Conservation (phyloP, 2,797 vertebrate genomes). For the Luscinia megarhynchos region DNA sequence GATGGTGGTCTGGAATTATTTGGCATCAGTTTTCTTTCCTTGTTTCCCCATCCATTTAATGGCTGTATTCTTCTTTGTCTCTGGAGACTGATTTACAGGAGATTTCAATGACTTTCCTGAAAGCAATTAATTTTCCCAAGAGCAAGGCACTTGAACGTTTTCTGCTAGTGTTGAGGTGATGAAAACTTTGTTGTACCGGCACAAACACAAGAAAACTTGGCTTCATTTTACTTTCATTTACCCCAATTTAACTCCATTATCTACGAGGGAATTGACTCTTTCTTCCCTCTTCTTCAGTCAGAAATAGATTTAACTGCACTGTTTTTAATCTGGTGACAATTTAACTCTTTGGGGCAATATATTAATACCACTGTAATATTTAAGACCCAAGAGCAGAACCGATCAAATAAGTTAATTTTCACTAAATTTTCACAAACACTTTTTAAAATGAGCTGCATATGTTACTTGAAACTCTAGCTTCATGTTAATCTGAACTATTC, state of each 20-base stretch:
- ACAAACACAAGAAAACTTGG: background rate
- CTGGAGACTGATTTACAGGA: background rate
- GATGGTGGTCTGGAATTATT: background rate
- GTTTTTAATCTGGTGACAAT: background rate
- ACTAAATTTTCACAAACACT: background rate
- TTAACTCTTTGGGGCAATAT: background rate
- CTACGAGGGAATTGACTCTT: background rate
- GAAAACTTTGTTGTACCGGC: background rate
- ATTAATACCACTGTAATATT: background rate
- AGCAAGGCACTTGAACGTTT: background rate
- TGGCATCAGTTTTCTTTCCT: accelerated
- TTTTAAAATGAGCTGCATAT: background rate
- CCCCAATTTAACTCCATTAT: background rate
- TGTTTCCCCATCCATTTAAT: background rate
- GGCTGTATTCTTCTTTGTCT: background rate
- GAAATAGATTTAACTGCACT: background rate
- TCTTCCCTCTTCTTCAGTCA: background rate
- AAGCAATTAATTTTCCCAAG: background rate
- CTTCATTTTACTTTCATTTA: background rate
- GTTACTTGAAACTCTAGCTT: background rate
- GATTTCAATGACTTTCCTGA: background rate
- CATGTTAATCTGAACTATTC: background rate
- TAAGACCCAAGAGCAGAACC: background rate
- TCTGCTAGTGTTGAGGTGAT: background rate
- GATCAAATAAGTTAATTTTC: background rate